Base-by-base conservation (phyloP, 2,113 vertebrate genomes). In the Pipa parva region DNA sequence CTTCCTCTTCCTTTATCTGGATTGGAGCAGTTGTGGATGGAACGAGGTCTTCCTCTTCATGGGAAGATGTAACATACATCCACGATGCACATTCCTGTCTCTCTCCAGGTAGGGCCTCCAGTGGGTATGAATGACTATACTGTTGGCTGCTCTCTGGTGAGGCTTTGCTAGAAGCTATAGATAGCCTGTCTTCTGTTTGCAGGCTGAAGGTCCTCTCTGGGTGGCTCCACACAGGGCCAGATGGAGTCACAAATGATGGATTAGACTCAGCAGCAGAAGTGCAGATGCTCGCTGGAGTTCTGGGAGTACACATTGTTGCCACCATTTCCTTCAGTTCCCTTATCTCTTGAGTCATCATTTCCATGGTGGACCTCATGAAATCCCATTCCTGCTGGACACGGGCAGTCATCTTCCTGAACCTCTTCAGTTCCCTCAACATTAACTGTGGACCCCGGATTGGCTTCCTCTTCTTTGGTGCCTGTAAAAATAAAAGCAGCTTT, bases 291-390 rank as follows among this genome's bases (percentile, higher is more conserved):
- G 15, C 17, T 18, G 21, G 24, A 10, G 20, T 5, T 2, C 22
- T 26, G 29, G 46, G 4, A 11, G 48, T 7, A 12, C 57, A 69
- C 15, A 69, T 21, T 7, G 57, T 21, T 4, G 46, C 57, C 25
- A 69, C 57, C 57, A 60, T 59, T n/a, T 60, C 57, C 33, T 69
- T 69, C 31, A 69, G 45, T 25, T 69, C 46, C 56, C 21, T 69
- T 57, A 69, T 59, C 31, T 60, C 65, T 12, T 69, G 45, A 9
- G 25, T 50, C 31, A 69, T 25, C 22, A 60, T 29, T 17, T 59
- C 55, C 65, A 69, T 22, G 10, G 48, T 25, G 1, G 46, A 20
- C 15, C 46, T 69, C 46, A 69, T 60, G 2, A 31, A 18, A n/a
- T 69, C 65, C n/a, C 57, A 36, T 3, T 69, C 65, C 6, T 21